Conservation (phyloP, 2,888 invertebrate species). For the Chymomyza procnemis region DNA sequence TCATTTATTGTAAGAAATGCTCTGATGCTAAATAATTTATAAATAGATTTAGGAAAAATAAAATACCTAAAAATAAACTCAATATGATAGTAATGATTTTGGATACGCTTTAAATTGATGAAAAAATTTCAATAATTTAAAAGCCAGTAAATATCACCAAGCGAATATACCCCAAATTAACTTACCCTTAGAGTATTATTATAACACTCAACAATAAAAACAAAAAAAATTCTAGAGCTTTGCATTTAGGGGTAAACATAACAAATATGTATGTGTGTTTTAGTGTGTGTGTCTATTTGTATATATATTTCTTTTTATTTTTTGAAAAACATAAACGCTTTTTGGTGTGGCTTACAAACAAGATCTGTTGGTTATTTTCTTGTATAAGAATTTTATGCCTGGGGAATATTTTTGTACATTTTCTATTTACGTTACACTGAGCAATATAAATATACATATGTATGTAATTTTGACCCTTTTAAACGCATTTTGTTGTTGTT, state of each 20-base stretch:
- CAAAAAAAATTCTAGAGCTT: constrained; percentile 20
- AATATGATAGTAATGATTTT: no score
- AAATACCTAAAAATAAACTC: no score
- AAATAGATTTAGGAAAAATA: no score
- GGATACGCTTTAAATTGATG: no score
- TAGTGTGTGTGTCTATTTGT: constrained; percentile 7
- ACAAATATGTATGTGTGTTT: constrained; percentile 5
- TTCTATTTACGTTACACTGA: background rate
- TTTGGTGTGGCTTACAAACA: constrained; percentile 45
- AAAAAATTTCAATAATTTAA: no score
- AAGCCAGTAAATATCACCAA: no score
- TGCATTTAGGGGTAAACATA: constrained; percentile 3
- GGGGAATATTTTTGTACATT: background rate
- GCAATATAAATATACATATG: background rate
- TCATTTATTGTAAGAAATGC: no score
- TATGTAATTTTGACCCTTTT: background rate
- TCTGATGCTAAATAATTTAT: no score
- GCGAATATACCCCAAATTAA: no score
- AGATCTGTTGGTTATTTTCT: constrained; percentile 26
- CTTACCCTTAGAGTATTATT: no score
- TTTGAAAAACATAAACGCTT: background rate
- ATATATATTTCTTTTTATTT: constrained; percentile 38
- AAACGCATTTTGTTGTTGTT: background rate
- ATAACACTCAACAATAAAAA: constrained; percentile 24
- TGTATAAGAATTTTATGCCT: constrained; percentile 9